Conservation (phyloP, 2,113 vertebrate species). For the Axis porcinus region DNA sequence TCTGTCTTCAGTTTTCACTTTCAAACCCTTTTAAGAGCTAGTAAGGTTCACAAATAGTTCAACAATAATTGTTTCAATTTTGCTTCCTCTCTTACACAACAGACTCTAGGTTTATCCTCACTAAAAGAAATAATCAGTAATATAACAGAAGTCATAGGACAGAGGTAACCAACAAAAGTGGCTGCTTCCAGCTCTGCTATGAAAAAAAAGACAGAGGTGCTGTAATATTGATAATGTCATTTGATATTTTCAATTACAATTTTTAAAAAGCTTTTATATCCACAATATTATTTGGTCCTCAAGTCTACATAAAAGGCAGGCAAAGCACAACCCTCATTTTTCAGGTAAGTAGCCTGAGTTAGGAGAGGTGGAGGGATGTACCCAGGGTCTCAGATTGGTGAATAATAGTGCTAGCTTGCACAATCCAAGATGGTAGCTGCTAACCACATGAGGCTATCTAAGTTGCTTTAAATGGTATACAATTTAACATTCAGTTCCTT, state of each 20-base stretch:
- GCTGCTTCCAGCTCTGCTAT: background rate
- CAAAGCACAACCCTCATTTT: background rate
- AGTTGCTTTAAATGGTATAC: background rate
- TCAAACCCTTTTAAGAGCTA: conserved; percentile 27
- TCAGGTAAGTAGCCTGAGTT: background rate
- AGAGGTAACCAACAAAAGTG: background rate
- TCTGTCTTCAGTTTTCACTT: background rate
- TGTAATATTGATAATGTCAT: background rate
- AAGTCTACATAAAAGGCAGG: background rate
- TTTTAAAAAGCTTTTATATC: background rate
- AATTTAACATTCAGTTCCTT: background rate
- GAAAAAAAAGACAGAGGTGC: background rate
- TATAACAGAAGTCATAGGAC: background rate
- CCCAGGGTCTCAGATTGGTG: background rate
- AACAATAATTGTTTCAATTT: background rate
- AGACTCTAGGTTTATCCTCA: background rate
- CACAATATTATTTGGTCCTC: background rate
- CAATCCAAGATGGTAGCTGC: background rate
- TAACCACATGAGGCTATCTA: background rate
- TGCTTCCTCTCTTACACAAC: background rate
- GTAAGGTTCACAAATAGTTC: background rate
- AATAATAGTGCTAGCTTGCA: background rate
- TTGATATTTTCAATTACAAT: background rate
- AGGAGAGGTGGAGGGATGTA: background rate
- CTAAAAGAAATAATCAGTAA: background rate